Evolutionary conservation across 1,140 invertebrate genomes (phyloP).

Genomic region (Steinernema feltiae): DNA sequence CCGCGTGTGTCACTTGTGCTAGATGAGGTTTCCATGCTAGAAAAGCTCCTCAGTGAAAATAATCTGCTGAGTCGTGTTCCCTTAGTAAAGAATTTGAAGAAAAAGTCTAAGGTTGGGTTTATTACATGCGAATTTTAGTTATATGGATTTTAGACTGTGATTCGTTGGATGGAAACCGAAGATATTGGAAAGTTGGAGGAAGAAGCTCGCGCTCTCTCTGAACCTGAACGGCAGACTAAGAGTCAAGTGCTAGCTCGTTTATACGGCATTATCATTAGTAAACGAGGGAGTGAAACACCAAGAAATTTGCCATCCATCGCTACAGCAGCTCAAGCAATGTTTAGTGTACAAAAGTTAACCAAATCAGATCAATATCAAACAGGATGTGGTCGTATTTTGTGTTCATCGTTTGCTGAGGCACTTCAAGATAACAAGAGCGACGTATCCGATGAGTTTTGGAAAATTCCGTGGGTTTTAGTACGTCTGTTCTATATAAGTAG

Average conservation of each 20-base stretch:
- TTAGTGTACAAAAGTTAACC: background rate
- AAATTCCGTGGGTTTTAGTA: background rate
- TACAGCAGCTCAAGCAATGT: background rate
- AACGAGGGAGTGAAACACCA: background rate
- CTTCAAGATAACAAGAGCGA: background rate
- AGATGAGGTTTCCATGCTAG: background rate
- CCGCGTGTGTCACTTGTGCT: background rate
- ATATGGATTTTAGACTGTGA: background rate
- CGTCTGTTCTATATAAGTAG: background rate
- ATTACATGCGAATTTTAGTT: background rate
- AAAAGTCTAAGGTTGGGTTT: background rate
- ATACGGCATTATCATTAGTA: background rate
- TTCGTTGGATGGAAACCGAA: conserved; percentile 8
- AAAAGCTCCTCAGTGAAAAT: background rate
- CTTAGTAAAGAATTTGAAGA: background rate
- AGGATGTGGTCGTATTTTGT: too few relatives aligned
- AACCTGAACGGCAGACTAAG: background rate
- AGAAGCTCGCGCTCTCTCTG: background rate
- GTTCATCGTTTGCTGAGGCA: background rate
- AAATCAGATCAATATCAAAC: too few relatives aligned
- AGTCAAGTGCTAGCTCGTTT: background rate
- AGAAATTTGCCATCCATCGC: background rate
- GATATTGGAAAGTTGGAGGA: background rate
- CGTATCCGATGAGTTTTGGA: background rate
- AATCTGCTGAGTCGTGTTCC: background rate